Base-by-base conservation (phyloP, 2,888 invertebrate genomes). In the Microctonus hyperodae region DNA sequence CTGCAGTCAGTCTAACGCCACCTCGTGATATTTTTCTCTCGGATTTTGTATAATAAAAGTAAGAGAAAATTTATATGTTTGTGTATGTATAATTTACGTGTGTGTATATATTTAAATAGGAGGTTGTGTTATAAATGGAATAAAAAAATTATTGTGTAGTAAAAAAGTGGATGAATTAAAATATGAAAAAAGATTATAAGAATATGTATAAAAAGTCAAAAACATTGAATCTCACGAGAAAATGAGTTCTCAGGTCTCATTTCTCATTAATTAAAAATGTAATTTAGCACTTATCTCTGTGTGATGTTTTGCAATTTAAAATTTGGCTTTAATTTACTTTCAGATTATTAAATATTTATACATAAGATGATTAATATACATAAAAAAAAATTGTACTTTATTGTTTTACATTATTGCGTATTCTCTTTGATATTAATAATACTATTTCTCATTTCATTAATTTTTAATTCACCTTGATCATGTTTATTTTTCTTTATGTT, bases 191-290 rank as follows among this genome's bases (percentile, higher is more conserved):
- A 40, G 60, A 44, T 48, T 20, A 50, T 37, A 28, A 44, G 55
- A 58, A 64, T 50, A 35, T n/a, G n/a, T 64, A 69, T 53, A 50
- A 51, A 57, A 59, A 23, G 48, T 33, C 44, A 59, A 56, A 25
- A 69, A 65, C 53, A 71, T 68, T 72, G 65, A 67, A 68, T 72
- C 65, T 69, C 69, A 64, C 60, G 70, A 70, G 69, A 68, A 64
- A 64, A 71, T 65, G 67, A 69, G 68, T 65, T 67, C 69, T 67
- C 67, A 37, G 58, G 28, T 65, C 40, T 70, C 72, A 69, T 71
- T 69, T 69, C 65, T 69, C 72, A 67, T 72, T 72, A 61, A 61
- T 66, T 61, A 61, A 56, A 20, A 56, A 60, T 65, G 66, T 61
- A 61, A 61, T 44, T 55, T 35, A 66, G 56, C 65, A 65, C 65